A percentile compares a stretch with the other conserved stretches of the same genome.
Evolutionary conservation across 2,797 vertebrate genomes (phyloP).

Genomic region (Loriculus beryllinus): DNA sequence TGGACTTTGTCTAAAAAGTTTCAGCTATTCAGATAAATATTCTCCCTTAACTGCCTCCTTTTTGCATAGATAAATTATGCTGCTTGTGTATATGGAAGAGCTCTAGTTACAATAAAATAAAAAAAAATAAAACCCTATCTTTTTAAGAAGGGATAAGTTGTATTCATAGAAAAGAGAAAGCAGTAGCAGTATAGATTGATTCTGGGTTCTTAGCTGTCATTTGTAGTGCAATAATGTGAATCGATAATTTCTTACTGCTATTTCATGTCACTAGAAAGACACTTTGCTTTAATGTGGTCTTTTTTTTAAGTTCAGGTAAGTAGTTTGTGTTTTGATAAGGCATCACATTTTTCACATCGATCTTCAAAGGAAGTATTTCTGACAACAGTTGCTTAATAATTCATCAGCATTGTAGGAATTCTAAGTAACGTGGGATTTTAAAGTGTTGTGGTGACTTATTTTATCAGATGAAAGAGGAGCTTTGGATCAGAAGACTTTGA

Average conservation of each 20-base stretch:
- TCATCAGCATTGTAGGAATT: not conserved
- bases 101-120: not conserved
- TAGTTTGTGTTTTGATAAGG: not conserved
- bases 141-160: not conserved
- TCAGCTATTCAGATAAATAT: not conserved
- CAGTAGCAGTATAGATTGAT: not conserved
- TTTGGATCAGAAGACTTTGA: constrained; percentile 83
- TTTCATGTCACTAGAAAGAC: not conserved
- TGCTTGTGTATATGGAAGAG: not conserved
- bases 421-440: not conserved
- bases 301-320: not conserved
- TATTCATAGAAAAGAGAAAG: not conserved
- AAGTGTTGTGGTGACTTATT: constrained; percentile 5
- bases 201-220: not conserved
- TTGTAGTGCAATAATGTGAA: not conserved
- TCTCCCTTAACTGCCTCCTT: rapidly evolving
- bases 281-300: not conserved
- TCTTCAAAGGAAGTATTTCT: not conserved
- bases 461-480: constrained; percentile 81
- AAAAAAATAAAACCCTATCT: not conserved
- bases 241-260: not conserved
- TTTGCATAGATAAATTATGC: not conserved
- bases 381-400: not conserved
- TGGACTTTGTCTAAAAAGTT: not conserved
- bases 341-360: not conserved